Evolutionary conservation across 2,888 invertebrate species (phyloP).

Genomic region (Brenthis ino): DNA sequence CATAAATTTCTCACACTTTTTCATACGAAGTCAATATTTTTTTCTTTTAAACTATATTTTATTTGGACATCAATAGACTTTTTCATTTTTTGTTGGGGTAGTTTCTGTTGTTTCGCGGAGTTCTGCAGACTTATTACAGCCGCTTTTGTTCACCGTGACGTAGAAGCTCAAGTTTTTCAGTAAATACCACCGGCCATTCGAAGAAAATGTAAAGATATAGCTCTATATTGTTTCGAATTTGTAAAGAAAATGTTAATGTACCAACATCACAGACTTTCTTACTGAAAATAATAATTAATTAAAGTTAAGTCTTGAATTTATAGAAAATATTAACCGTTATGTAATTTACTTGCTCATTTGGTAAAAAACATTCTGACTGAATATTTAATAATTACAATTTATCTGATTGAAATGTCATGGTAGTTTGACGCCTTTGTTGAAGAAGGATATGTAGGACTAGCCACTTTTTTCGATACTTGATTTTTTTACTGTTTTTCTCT

Average conservation of each 20-base stretch:
- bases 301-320: background rate
- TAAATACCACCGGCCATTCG: conserved; percentile 31
- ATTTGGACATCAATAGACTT: conserved; percentile 67
- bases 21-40: conserved; percentile 1
- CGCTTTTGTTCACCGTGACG: conserved; percentile 37
- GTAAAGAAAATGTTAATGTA: conserved; percentile 13
- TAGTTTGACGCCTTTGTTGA: no score
- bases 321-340: no score
- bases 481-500: no score
- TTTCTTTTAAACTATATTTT: conserved; percentile 49
- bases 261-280: conserved; percentile 12
- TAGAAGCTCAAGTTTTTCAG: conserved; percentile 37
- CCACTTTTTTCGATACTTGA: no score
- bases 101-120: conserved; percentile 29
- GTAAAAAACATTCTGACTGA: no score
- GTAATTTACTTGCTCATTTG: no score
- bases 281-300: conserved; percentile 2
- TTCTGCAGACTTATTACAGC: conserved; percentile 37
- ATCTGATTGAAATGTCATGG: no score
- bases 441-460: no score
- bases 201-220: conserved; percentile 24
- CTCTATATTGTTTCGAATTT: conserved; percentile 20
- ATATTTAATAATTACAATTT: no score
- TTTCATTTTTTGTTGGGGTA: conserved; percentile 28
- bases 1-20: background rate